Evolutionary conservation across 2,888 invertebrate species (phyloP).

Genomic region (Rutpela maculata): DNA sequence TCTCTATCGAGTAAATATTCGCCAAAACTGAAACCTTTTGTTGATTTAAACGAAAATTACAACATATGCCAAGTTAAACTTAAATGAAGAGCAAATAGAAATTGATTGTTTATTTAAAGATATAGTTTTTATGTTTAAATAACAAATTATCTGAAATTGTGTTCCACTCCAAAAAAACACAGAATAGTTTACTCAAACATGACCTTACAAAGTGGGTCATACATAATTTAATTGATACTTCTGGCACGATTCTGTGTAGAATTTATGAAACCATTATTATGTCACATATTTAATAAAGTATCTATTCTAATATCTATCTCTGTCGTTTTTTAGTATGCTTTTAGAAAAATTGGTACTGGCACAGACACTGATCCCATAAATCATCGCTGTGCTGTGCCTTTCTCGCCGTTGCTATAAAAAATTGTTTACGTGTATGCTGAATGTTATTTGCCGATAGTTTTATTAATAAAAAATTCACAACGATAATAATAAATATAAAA

Average conservation of each 20-base stretch:
- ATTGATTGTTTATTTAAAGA: neutral
- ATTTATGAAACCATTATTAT: slow-evolving; percentile 2
- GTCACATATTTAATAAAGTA: neutral
- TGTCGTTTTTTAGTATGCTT: neutral
- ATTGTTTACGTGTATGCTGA: neutral
- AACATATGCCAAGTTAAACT: slow-evolving; percentile 2
- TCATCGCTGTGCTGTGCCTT: neutral
- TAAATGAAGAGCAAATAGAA: slow-evolving; percentile 14
- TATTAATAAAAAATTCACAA: neutral
- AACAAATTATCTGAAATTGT: slow-evolving; percentile 1
- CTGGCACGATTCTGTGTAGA: neutral
- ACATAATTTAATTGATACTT: neutral
- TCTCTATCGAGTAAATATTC: neutral
- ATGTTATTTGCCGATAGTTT: neutral
- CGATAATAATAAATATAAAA: neutral
- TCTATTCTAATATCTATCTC: neutral
- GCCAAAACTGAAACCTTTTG: neutral
- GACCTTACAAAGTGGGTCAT: neutral
- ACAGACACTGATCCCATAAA: neutral
- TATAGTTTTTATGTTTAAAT: neutral
- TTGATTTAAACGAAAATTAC: neutral
- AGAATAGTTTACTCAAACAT: slow-evolving; percentile 3
- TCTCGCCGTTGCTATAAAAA: neutral
- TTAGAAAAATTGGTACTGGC: slow-evolving; percentile 1
- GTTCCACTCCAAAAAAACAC: neutral